phyloP scores from a whole-genome alignment of 2,888 invertebrate genomes.

The Caradrina clavipalpis region DNA sequence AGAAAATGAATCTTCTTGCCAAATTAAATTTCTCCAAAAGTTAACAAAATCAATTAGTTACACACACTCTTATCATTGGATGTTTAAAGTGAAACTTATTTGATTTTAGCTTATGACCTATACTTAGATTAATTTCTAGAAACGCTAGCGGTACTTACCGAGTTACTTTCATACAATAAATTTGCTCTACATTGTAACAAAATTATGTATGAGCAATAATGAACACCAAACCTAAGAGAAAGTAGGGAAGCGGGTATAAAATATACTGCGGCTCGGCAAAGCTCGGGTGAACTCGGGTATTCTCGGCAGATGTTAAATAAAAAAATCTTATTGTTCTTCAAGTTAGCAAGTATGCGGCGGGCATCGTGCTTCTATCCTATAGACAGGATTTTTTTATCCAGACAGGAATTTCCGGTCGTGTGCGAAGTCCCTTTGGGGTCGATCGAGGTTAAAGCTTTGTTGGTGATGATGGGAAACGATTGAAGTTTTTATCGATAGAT shows the following conservation, averaged over 20 bases:
- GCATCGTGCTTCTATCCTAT: constrained; percentile 26
- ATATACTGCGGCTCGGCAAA: constrained; percentile 18
- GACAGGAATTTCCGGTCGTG: constrained; percentile 76
- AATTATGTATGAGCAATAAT: constrained; percentile 19
- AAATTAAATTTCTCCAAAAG: not conserved
- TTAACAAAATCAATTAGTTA: constrained; percentile 7
- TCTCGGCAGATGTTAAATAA: constrained; percentile 16
- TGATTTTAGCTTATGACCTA: not conserved
- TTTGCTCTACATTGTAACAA: constrained; percentile 35
- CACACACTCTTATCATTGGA: not conserved
- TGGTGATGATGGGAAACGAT: constrained; percentile 18
- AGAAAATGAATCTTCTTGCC: not conserved
- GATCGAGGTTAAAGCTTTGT: constrained; percentile 56
- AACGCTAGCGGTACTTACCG: not conserved
- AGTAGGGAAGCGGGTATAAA: constrained; percentile 29
- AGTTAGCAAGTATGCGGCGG: constrained; percentile 26
- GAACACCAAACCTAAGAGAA: constrained; percentile 30
- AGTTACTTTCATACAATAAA: constrained; percentile 25
- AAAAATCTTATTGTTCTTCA: constrained; percentile 42
- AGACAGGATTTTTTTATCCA: constrained; percentile 64
- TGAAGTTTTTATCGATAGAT: constrained; percentile 11
- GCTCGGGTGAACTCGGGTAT: constrained; percentile 31
- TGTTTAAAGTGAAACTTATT: constrained; percentile 21
- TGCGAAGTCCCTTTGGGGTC: constrained; percentile 59
- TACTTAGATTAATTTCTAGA: constrained; percentile 10